Base-by-base conservation (phyloP, 2,113 vertebrate genomes). In the Rhineura floridana region DNA sequence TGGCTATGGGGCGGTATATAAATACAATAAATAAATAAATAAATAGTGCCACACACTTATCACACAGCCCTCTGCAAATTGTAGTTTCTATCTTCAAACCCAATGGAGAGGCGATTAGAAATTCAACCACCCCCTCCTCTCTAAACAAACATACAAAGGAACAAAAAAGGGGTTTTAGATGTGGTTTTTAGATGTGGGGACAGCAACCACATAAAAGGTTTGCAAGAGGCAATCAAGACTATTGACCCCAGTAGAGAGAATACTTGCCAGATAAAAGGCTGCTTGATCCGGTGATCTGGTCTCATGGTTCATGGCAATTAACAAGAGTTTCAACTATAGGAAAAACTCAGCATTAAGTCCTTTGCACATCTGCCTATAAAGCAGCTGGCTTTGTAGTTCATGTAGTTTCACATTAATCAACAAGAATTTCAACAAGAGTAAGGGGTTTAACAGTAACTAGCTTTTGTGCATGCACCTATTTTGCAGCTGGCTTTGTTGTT, bases 361-460 rank as follows among this genome's bases (percentile, higher is more conserved):
- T 59, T 75, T 85, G 7, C 83, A 85, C 83, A 75, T 19, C 50
- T 80, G 50, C 4, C 70, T 75, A 33, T 50, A 75, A 73, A 76
- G 72, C 52, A 85, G 28, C 55, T 75, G 72, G 39, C 11, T 85
- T 85, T 63, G 39, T 63, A 85, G 30, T 63, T 46, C 30, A 63
- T 8, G 17, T 76, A 25, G 50, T 72, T 76, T 62, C 72, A n/a
- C 59, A 75, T 25, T 62, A 76, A 85, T 76, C 52, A 62, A 85
- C 36, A 44, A 76, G 52, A 85, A 76, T 76, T 62, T 76, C 55
- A 76, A 30, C 72, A 76, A 46, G 52, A 12, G 52, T 42, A 81
- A 81, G 23, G 52, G 55, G 52, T 80, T 80, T 81, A 81, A 81
- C 36, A 81, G n/a, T 81, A 81, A 85, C 59, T 72, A 72, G 44